phyloP scores from a whole-genome alignment of 1,140 invertebrate genomes.

The Drosophila athabasca region DNA sequence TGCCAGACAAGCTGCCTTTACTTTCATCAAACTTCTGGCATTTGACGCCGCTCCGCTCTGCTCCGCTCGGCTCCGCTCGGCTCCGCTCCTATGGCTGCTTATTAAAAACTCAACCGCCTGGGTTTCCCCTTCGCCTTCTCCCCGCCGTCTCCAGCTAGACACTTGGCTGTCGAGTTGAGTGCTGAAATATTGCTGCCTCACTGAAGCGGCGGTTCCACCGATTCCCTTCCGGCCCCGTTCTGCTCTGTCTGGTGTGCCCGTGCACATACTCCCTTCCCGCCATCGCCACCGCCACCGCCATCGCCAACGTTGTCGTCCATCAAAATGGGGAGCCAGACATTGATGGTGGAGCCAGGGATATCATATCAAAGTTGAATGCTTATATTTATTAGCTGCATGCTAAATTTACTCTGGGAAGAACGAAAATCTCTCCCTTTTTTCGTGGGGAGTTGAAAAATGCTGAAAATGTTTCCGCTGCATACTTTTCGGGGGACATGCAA shows the following conservation, averaged over 20 bases:
- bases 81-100: conserved; percentile 40
- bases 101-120: conserved; percentile 64
- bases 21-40: conserved; percentile 69
- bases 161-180: conserved; percentile 49
- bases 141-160: conserved; percentile 15
- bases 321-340: not conserved
- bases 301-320: no score
- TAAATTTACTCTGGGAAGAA: conserved; percentile 23
- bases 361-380: conserved; percentile 43
- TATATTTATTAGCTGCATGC: conserved; percentile 43
- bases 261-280: conserved; percentile 29
- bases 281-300: conserved; percentile 8
- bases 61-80: no score
- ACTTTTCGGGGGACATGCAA: conserved; percentile 45
- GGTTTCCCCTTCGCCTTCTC: not conserved
- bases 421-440: conserved; percentile 17
- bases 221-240: conserved; percentile 17
- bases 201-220: conserved; percentile 3
- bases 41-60: conserved; percentile 27
- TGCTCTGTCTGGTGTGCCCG: conserved; percentile 30
- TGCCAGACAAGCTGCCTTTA: conserved; percentile 25
- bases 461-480: conserved; percentile 46
- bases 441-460: conserved; percentile 38
- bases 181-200: conserved; percentile 59
- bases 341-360: conserved; percentile 17